Conservation (phyloP, 2,797 vertebrate species). For the Coluber constrictor region DNA sequence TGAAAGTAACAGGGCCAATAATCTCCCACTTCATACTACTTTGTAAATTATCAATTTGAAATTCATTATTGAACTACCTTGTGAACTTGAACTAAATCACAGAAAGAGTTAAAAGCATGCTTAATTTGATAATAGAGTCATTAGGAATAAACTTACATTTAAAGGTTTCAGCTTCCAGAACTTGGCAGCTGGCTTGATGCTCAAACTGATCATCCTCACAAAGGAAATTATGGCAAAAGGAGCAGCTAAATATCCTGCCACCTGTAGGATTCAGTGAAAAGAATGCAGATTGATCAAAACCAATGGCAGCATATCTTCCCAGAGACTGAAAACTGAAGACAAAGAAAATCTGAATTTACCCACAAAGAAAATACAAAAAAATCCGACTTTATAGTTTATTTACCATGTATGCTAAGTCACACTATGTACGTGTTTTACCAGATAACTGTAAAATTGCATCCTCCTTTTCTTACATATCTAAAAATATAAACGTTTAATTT, state of each 20-base stretch:
- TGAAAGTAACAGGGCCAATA: background rate
- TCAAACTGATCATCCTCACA: constrained; percentile 99
- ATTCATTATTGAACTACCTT: background rate
- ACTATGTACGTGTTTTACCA: background rate
- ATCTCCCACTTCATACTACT: background rate
- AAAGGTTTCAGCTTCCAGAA: constrained; percentile 95
- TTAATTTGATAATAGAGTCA: constrained; percentile 9
- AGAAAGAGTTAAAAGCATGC: background rate
- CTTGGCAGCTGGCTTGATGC: constrained; percentile 97
- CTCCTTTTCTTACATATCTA: background rate
- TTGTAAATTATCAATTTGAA: background rate
- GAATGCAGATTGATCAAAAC: background rate
- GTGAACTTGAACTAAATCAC: background rate
- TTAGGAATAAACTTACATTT: constrained; percentile 84
- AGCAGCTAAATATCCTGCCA: constrained; percentile 94
- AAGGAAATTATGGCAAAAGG: constrained; percentile 93
- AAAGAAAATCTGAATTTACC: background rate
- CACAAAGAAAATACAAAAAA: background rate
- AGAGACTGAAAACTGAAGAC: background rate
- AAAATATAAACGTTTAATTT: background rate
- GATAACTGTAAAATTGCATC: background rate
- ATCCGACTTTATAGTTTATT: background rate
- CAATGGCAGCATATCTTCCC: background rate
- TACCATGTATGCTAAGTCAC: background rate
- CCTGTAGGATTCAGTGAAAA: constrained; percentile 71